Evolutionary conservation across 1,140 invertebrate genomes (phyloP).

Genomic region (Macrocentrus cingulum): DNA sequence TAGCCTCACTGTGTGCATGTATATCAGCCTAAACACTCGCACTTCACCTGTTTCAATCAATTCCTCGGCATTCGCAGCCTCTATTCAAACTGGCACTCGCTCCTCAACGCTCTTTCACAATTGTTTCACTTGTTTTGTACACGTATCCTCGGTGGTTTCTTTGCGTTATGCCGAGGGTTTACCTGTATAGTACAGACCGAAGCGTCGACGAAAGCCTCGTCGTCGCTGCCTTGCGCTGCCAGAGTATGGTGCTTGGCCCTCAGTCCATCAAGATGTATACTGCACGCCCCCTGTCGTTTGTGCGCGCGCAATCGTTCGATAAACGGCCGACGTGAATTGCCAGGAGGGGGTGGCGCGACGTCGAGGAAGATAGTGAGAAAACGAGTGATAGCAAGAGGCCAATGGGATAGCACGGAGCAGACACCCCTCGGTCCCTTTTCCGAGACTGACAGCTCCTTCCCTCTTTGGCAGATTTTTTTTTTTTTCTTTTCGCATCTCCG

Average conservation of each 20-base stretch:
- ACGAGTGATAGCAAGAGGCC: background rate
- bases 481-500: too few relatives aligned
- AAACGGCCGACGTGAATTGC: constrained; percentile 50
- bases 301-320: constrained; percentile 60
- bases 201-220: constrained; percentile 25
- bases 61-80: too few relatives aligned
- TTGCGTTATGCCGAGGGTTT: too few relatives aligned
- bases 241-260: constrained; percentile 30
- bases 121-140: too few relatives aligned
- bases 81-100: too few relatives aligned
- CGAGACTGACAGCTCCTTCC: background rate
- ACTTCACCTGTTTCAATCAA: too few relatives aligned
- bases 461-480: background rate
- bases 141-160: too few relatives aligned
- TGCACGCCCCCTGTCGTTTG: constrained; percentile 31
- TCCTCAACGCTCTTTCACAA: too few relatives aligned
- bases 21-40: too few relatives aligned
- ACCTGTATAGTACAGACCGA: constrained; percentile 11
- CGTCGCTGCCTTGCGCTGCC: constrained; percentile 28
- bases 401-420: background rate
- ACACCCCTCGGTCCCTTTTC: background rate
- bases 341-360: constrained; percentile 23
- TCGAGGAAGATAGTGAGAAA: background rate
- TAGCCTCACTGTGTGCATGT: too few relatives aligned
- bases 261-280: constrained; percentile 36